These are phyloP conservation scores for Bradypodion pumilum DNA, from an alignment of 2,797 vertebrate genomes.

Conservation along the genomic window DNA sequence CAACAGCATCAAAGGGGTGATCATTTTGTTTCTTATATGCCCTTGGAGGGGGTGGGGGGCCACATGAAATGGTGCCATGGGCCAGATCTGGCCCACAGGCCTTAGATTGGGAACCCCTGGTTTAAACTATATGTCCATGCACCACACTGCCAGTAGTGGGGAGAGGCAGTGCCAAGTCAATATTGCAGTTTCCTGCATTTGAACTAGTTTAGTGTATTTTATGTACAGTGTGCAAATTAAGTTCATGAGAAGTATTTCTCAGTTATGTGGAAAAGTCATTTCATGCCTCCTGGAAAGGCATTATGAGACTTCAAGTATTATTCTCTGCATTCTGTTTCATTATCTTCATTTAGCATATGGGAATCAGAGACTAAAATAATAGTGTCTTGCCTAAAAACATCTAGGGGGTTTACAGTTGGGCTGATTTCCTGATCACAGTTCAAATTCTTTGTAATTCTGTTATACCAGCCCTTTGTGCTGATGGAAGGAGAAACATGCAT, in stretches of 20 bases:
- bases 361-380: not conserved
- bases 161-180: conserved; percentile 76
- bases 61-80: no score
- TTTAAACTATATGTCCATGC: conserved; percentile 79
- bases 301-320: not conserved
- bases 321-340: not conserved
- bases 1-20: no score
- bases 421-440: not conserved
- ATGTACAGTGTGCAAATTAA: not conserved
- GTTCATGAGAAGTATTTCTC: not conserved
- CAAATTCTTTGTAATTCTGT: not conserved
- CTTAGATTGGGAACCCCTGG: no score
- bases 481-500: not conserved
- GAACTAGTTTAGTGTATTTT: not conserved
- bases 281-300: not conserved
- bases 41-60: no score
- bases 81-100: no score
- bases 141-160: conserved; percentile 78
- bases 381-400: not conserved
- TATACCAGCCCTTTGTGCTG: conserved; percentile 5
- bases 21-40: no score
- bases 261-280: not conserved
- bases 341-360: not conserved
- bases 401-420: not conserved
- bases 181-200: conserved; percentile 69